Percentiles rank a stretch among this genome's conserved stretches.
phyloP scores from a whole-genome alignment of 2,888 invertebrate genomes.

The Cremastinae sp. region DNA sequence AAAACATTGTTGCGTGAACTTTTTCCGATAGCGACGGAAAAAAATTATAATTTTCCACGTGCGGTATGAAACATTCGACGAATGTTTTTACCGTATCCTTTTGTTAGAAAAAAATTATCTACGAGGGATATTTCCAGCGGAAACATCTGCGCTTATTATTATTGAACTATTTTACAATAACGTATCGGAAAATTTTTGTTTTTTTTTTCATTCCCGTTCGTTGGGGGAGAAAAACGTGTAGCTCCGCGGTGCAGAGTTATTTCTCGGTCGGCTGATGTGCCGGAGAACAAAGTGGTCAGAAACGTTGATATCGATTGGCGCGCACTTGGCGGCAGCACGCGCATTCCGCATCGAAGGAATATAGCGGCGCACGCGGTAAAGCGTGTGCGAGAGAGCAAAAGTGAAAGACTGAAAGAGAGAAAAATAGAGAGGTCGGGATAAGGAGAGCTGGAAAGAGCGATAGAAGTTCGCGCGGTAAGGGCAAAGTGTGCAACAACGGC shows the following conservation, averaged over 20 bases:
- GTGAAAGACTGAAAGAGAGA: constrained; percentile 29
- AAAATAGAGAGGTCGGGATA: constrained; percentile 31
- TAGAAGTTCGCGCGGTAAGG: constrained; percentile 32
- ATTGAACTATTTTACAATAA: too few relatives aligned
- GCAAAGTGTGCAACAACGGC: constrained; percentile 49
- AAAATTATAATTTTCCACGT: background rate
- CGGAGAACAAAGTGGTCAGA: constrained; percentile 51
- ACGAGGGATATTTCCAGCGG: too few relatives aligned
- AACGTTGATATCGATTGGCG: constrained; percentile 40
- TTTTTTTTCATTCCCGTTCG: background rate
- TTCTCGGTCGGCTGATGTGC: background rate
- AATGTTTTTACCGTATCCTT: constrained; percentile 14
- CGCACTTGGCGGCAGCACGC: constrained; percentile 58
- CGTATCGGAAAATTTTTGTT: too few relatives aligned
- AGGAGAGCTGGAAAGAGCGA: constrained; percentile 48
- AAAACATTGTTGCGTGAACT: constrained; percentile 46
- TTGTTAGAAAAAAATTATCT: too few relatives aligned
- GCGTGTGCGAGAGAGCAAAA: constrained; percentile 8
- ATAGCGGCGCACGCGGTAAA: background rate
- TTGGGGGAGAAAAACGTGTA: background rate
- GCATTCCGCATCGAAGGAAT: constrained; percentile 60
- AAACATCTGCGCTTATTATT: too few relatives aligned
- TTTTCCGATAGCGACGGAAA: constrained; percentile 25
- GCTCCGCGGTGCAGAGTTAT: background rate
- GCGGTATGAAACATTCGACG: constrained; percentile 20